phyloP scores from a whole-genome alignment of 2,797 vertebrate species.

The Manis javanica region DNA sequence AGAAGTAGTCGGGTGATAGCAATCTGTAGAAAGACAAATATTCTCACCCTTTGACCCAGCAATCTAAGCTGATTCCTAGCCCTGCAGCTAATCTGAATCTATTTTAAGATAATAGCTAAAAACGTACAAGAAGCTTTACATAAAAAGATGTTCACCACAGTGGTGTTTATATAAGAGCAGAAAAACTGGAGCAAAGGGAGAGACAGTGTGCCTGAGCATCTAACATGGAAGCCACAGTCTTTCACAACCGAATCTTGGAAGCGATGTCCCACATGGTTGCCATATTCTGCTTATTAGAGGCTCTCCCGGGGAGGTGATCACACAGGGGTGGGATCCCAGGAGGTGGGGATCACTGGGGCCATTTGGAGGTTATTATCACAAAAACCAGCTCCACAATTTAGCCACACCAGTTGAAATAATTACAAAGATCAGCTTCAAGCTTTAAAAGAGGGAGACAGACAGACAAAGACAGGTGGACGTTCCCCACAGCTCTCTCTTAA shows the following conservation, averaged over 20 bases:
- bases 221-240: background rate
- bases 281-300: background rate
- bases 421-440: background rate
- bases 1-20: background rate
- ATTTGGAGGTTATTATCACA: background rate
- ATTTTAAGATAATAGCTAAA: background rate
- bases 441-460: background rate
- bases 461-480: background rate
- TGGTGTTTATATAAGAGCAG: background rate
- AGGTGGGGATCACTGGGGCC: fast-evolving
- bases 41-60: background rate
- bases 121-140: background rate
- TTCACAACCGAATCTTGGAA: background rate
- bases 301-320: background rate
- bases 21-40: background rate
- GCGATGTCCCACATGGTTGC: fast-evolving
- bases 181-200: background rate
- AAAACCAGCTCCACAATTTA: fast-evolving
- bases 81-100: background rate
- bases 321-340: no score
- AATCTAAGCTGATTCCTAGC: background rate
- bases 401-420: background rate
- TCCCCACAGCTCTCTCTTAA: background rate
- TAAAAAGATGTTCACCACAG: background rate
- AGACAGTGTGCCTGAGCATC: fast-evolving